Percentiles rank a stretch among this genome's conserved stretches.
phyloP scores from a whole-genome alignment of 2,113 vertebrate species.

The Pangasianodon gigas region DNA sequence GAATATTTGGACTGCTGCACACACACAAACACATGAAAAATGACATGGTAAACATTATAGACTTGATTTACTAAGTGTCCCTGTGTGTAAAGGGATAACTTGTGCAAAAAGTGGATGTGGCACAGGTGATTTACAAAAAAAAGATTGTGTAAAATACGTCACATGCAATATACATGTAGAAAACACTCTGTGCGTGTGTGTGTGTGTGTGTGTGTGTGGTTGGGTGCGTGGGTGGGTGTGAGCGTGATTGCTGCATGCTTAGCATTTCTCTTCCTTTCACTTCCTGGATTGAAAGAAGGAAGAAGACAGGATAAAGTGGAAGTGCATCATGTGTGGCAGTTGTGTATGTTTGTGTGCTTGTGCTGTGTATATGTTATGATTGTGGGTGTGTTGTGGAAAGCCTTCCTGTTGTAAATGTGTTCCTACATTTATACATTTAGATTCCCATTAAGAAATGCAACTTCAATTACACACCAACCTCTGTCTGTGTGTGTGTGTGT shows the following conservation, averaged over 20 bases:
- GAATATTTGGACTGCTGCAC: neutral
- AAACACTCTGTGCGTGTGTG: neutral
- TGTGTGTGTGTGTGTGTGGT: neutral
- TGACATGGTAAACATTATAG: neutral
- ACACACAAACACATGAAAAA: neutral
- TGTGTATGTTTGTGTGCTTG: constrained; percentile 35
- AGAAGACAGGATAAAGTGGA: constrained; percentile 34
- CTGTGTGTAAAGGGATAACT: neutral
- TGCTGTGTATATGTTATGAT: constrained; percentile 41
- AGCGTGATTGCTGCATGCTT: neutral
- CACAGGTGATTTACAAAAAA: neutral
- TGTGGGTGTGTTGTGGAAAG: constrained; percentile 59
- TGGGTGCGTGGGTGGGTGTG: neutral
- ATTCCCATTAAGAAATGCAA: constrained; percentile 74
- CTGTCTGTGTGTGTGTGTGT: constrained; percentile 41
- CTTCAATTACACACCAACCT: constrained; percentile 73
- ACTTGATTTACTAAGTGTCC: neutral
- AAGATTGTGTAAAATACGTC: neutral
- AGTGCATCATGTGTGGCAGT: constrained; percentile 54
- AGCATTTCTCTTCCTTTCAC: constrained; percentile 28
- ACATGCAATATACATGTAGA: neutral
- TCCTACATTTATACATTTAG: constrained; percentile 67
- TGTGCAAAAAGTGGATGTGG: neutral
- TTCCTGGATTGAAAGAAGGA: constrained; percentile 22
- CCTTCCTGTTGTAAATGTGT: constrained; percentile 60